These are phyloP conservation scores for Mamestra configurata DNA, from an alignment of 1,140 invertebrate species.

Conservation along the genomic window DNA sequence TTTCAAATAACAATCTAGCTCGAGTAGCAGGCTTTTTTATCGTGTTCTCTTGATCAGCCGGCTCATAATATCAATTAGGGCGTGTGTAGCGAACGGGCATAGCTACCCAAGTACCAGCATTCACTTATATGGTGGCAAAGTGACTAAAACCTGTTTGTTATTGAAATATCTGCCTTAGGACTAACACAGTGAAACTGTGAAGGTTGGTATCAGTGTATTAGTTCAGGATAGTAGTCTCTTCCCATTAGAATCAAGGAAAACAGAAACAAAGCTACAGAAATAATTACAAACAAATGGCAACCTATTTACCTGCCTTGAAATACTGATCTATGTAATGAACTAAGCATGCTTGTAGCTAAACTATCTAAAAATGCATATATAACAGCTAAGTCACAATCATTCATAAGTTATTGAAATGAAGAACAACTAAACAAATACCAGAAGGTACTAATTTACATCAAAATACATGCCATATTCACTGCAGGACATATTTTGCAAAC, in stretches of 20 bases:
- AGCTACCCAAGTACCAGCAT: conserved; percentile 25
- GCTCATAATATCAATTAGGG: conserved; percentile 36
- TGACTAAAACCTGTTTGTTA: conserved; percentile 51
- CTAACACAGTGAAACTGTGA: background rate
- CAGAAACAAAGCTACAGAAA: conserved; percentile 15
- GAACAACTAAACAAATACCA: conserved; percentile 1
- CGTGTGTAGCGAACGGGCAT: conserved; percentile 10
- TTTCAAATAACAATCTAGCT: background rate
- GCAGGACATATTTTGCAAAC: conserved; percentile 46
- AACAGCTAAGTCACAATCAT: background rate
- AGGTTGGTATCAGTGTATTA: background rate
- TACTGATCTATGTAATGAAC: background rate
- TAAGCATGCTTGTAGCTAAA: background rate
- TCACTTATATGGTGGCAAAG: conserved; percentile 47
- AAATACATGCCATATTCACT: conserved; percentile 29
- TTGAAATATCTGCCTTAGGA: conserved; percentile 7
- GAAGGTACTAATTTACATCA: background rate
- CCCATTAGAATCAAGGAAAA: conserved; percentile 18
- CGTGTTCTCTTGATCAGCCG: background rate
- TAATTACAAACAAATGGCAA: background rate
- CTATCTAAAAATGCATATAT: background rate
- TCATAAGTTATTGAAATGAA: background rate
- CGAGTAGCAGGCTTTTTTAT: background rate
- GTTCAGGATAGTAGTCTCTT: background rate
- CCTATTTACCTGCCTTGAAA: background rate